These are phyloP conservation scores for Miniopterus natalensis DNA, from an alignment of 2,113 vertebrate genomes.

Conservation along the genomic window DNA sequence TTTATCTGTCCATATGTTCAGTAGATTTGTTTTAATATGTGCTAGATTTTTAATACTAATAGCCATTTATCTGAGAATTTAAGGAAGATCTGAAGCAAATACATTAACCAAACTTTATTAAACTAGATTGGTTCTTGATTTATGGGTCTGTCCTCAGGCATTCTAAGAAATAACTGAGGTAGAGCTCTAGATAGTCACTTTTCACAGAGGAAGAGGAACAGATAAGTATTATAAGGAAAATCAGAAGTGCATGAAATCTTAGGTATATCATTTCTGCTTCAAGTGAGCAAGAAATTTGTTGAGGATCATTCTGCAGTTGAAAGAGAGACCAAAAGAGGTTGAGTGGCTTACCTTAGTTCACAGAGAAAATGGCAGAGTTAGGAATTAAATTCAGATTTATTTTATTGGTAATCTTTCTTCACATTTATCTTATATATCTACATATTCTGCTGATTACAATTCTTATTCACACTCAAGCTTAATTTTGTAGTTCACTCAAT, in stretches of 20 bases:
- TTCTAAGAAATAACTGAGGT: not conserved
- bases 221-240: not conserved
- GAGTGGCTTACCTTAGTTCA: not conserved
- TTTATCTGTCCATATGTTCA: conserved; percentile 14
- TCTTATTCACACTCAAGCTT: not conserved
- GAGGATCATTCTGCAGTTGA: not conserved
- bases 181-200: not conserved
- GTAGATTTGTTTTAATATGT: not conserved
- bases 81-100: not conserved
- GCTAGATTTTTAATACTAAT: conserved; percentile 16
- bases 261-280: not conserved
- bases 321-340: not conserved
- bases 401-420: not conserved
- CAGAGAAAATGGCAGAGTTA: not conserved
- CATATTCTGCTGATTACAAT: not conserved
- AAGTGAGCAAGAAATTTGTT: not conserved
- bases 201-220: not conserved
- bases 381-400: not conserved
- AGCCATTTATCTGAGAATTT: not conserved
- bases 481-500: not conserved
- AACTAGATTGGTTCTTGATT: not conserved
- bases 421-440: not conserved
- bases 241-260: not conserved
- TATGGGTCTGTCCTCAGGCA: not conserved
- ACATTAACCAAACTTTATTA: not conserved